A percentile compares a stretch with the other conserved stretches of the same genome.
These are phyloP conservation scores for Lithobius niger DNA, from an alignment of 1,140 invertebrate genomes.

Conservation along the genomic window DNA sequence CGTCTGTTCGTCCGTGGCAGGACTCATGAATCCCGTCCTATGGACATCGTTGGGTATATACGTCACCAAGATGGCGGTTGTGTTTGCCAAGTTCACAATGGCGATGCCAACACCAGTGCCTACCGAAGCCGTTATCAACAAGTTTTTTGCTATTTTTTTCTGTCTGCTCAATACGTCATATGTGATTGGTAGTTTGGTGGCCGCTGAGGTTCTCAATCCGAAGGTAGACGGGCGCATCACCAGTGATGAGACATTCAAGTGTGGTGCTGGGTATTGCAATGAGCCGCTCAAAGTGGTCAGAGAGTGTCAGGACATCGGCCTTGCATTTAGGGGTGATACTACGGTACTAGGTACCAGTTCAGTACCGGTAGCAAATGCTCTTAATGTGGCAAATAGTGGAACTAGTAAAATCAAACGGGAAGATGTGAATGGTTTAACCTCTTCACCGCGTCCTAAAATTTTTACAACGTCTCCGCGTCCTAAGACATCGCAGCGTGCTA, in stretches of 20 bases:
- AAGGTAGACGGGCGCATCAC: neutral
- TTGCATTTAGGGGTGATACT: no score
- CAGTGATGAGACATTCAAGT: neutral
- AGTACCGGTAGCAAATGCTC: no score
- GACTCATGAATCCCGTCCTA: neutral
- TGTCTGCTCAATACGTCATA: neutral
- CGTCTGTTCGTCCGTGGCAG: neutral
- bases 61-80: neutral
- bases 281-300: neutral
- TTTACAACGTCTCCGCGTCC: no score
- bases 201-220: neutral
- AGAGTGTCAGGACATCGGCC: no score
- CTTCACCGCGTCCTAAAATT: no score
- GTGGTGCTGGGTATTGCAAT: neutral
- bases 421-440: no score
- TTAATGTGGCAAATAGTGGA: no score
- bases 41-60: neutral
- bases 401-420: no score
- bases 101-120: neutral
- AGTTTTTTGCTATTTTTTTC: neutral
- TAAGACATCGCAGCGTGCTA: no score
- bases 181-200: neutral
- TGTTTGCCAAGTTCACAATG: neutral
- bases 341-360: no score
- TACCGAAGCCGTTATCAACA: neutral